A percentile compares a stretch with the other conserved stretches of the same genome.
Evolutionary conservation across 2,113 vertebrate species (phyloP).

Genomic region (Lates calcarifer): DNA sequence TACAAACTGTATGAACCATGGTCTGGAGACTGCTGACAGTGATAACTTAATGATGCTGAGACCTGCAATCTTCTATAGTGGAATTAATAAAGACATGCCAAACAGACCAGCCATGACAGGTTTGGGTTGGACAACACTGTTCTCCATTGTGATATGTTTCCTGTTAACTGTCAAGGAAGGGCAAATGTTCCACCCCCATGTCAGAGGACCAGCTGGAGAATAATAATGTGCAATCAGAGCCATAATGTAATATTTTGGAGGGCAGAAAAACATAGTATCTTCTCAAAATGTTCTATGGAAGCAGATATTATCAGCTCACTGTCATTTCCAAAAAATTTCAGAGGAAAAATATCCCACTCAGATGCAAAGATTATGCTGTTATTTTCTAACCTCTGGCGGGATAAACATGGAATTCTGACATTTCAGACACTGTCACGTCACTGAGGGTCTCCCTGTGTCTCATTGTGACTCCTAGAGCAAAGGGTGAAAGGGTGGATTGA

Average conservation of each 20-base stretch:
- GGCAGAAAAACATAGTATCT: constrained; percentile 30
- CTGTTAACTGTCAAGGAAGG: constrained; percentile 54
- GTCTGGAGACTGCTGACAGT: constrained; percentile 13
- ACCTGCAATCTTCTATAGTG: constrained; percentile 37
- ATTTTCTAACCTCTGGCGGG: constrained; percentile 19
- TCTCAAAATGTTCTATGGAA: constrained; percentile 12
- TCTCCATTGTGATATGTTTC: constrained; percentile 61
- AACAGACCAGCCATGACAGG: constrained; percentile 37
- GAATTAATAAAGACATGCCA: constrained; percentile 47
- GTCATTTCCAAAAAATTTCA: constrained; percentile 1
- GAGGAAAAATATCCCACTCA: not conserved
- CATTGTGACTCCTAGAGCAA: not conserved
- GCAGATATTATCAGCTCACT: constrained; percentile 6
- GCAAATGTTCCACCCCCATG: constrained; percentile 48
- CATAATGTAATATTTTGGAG: constrained; percentile 28
- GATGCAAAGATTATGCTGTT: not conserved
- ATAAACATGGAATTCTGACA: constrained; percentile 5
- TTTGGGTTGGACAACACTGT: constrained; percentile 34
- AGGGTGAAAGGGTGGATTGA: not conserved
- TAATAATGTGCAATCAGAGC: constrained; percentile 37
- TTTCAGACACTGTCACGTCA: constrained; percentile 20
- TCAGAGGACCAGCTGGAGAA: constrained; percentile 58
- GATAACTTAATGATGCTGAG: constrained; percentile 43
- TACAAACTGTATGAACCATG: constrained; percentile 11
- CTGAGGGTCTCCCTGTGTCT: not conserved